A percentile compares a stretch with the other conserved stretches of the same genome.
Conservation (phyloP, 2,113 vertebrate genomes). For the Prochilodus magdalenae region DNA sequence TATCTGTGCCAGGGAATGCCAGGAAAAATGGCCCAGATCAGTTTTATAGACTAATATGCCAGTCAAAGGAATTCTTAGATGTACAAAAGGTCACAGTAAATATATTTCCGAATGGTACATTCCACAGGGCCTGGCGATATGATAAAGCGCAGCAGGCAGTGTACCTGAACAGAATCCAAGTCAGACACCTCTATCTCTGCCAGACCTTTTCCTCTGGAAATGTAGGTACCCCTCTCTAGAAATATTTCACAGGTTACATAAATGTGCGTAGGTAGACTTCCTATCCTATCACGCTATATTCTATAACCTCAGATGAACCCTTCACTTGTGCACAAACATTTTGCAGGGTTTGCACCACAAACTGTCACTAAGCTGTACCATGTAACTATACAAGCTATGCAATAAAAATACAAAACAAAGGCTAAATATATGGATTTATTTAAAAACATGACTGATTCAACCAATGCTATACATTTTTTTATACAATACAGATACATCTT, state of each 20-base stretch:
- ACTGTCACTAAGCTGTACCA: too few species aligned
- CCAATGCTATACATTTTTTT: too few species aligned
- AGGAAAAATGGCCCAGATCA: too few species aligned
- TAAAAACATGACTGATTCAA: too few species aligned
- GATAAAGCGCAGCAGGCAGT: not conserved
- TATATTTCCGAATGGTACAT: not conserved
- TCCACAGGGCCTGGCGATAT: not conserved
- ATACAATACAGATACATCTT: too few species aligned
- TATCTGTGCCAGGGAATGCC: too few species aligned
- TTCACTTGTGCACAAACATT: not conserved
- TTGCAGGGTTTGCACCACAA: not conserved
- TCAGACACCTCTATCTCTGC: conserved; percentile 21
- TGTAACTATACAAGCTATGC: too few species aligned
- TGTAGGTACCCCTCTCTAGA: conserved; percentile 3
- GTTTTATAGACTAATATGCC: not conserved
- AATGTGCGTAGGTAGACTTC: conserved; percentile 65
- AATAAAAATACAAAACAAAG: too few species aligned
- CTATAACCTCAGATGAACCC: conserved; percentile 8
- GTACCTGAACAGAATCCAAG: conserved; percentile 52
- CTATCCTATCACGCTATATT: conserved; percentile 48
- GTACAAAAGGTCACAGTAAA: not conserved
- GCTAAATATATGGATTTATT: too few species aligned
- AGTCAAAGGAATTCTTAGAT: not conserved
- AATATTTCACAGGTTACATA: conserved; percentile 68
- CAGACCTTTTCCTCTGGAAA: not conserved